Evolutionary conservation across 2,888 invertebrate genomes (phyloP).

Genomic region (Chrysolina oricalcia): DNA sequence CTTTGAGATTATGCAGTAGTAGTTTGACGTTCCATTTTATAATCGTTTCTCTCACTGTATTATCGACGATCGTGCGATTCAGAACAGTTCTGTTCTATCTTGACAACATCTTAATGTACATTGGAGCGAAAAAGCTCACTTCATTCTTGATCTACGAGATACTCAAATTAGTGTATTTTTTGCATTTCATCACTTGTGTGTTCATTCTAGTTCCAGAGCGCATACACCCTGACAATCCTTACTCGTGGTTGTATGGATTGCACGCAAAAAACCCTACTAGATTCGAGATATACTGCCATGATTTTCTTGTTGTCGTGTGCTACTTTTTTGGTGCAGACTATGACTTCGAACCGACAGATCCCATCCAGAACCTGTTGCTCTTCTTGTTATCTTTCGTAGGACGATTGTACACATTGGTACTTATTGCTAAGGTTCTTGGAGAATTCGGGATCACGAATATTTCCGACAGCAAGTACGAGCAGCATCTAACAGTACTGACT

Average conservation of each 20-base stretch:
- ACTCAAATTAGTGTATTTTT: neutral
- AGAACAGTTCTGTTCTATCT: neutral
- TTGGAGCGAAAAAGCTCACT: neutral
- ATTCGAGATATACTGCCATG: no score
- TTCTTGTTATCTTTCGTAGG: slow-evolving; percentile 57
- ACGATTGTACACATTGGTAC: slow-evolving; percentile 58
- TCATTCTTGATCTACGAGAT: neutral
- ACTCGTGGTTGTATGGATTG: neutral
- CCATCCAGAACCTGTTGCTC: slow-evolving; percentile 49
- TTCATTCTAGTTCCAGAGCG: neutral
- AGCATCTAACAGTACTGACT: slow-evolving; percentile 72
- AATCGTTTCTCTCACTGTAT: neutral
- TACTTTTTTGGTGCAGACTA: slow-evolving; percentile 34
- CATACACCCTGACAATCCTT: neutral
- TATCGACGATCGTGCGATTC: slow-evolving; percentile 5
- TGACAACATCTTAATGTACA: neutral
- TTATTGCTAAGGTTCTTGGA: slow-evolving; percentile 60
- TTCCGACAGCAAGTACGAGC: slow-evolving; percentile 70
- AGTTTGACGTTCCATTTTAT: neutral
- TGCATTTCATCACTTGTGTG: slow-evolving; percentile 6
- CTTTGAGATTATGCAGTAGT: neutral
- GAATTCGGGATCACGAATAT: slow-evolving; percentile 61
- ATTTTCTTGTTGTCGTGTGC: slow-evolving; percentile 13
- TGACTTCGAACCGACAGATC: neutral
- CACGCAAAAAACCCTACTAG: neutral